phyloP scores from a whole-genome alignment of 2,888 invertebrate genomes.

The Cryptocephalus primarius region DNA sequence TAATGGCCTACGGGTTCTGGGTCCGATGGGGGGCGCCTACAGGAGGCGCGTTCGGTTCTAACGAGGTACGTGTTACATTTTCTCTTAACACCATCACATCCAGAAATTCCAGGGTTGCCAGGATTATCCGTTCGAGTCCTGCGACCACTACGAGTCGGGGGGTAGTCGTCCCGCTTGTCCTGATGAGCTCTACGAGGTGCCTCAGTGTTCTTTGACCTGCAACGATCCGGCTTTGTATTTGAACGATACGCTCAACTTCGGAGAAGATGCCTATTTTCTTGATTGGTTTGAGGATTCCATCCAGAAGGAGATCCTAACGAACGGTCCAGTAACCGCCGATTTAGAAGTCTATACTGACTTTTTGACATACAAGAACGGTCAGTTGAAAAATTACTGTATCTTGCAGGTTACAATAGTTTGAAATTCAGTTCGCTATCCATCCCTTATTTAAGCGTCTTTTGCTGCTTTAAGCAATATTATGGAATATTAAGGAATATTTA shows the following conservation, averaged over 20 bases:
- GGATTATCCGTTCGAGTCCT: neutral
- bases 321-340: slow-evolving; percentile 76
- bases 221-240: slow-evolving; percentile 5
- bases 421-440: too few relatives aligned
- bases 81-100: neutral
- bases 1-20: slow-evolving; percentile 50
- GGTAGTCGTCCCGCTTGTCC: neutral
- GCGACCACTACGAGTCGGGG: neutral
- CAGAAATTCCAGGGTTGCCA: neutral
- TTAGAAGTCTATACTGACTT: slow-evolving; percentile 77
- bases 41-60: slow-evolving; percentile 65
- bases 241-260: slow-evolving; percentile 9
- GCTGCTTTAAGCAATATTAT: too few relatives aligned
- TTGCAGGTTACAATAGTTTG: too few relatives aligned
- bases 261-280: slow-evolving; percentile 7
- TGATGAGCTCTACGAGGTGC: slow-evolving; percentile 1
- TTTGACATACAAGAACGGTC: slow-evolving; percentile 65
- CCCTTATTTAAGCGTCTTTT: too few relatives aligned
- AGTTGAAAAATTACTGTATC: too few relatives aligned
- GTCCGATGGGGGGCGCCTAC: slow-evolving; percentile 70
- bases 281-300: slow-evolving; percentile 45
- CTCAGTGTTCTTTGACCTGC: slow-evolving; percentile 8
- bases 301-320: slow-evolving; percentile 60
- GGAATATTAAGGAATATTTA: too few relatives aligned
- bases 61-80: slow-evolving; percentile 11